Evolutionary conservation across 1,140 invertebrate species (phyloP).

Genomic region (Drosophila ogumai): DNA sequence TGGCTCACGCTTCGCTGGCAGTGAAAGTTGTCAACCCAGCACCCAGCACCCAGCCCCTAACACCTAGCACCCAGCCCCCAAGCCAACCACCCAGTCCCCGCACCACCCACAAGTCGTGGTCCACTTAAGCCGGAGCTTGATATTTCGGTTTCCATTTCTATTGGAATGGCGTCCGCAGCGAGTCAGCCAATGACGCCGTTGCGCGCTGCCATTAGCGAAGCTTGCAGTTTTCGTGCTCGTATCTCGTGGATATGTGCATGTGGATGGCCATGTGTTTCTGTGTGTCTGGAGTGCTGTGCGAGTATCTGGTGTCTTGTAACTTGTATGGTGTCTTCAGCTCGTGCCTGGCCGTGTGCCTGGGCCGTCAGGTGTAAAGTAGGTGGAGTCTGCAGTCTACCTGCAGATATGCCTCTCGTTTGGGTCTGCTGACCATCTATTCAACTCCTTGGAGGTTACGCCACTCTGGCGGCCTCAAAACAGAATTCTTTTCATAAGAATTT

Average conservation of each 20-base stretch:
- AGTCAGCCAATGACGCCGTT: slow-evolving; percentile 37
- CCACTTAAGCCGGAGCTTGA: slow-evolving; percentile 29
- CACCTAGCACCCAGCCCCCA: not conserved
- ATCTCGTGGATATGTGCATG: slow-evolving; percentile 29
- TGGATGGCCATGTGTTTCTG: slow-evolving; percentile 7
- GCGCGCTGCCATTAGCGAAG: slow-evolving; percentile 20
- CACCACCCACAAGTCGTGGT: slow-evolving; percentile 25
- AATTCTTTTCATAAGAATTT: not conserved
- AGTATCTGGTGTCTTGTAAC: slow-evolving; percentile 25
- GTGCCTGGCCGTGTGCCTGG: slow-evolving; percentile 13
- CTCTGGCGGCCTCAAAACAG: not conserved
- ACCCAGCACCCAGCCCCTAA: not conserved
- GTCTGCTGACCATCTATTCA: slow-evolving; percentile 12
- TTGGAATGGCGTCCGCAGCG: slow-evolving; percentile 31
- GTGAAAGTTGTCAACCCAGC: slow-evolving; percentile 44
- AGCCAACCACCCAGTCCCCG: not conserved
- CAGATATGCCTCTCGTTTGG: slow-evolving; percentile 13
- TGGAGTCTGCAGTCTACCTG: slow-evolving; percentile 26
- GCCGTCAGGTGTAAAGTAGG: slow-evolving; percentile 48
- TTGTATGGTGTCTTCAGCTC: slow-evolving; percentile 23
- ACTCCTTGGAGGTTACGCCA: not conserved
- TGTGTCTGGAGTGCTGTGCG: slow-evolving; percentile 11
- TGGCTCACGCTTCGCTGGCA: slow-evolving; percentile 36
- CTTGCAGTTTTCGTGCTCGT: slow-evolving; percentile 28
- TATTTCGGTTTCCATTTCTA: slow-evolving; percentile 45